These are phyloP conservation scores for Chrysopilus asiliformis DNA, from an alignment of 2,888 invertebrate genomes.

Conservation along the genomic window DNA sequence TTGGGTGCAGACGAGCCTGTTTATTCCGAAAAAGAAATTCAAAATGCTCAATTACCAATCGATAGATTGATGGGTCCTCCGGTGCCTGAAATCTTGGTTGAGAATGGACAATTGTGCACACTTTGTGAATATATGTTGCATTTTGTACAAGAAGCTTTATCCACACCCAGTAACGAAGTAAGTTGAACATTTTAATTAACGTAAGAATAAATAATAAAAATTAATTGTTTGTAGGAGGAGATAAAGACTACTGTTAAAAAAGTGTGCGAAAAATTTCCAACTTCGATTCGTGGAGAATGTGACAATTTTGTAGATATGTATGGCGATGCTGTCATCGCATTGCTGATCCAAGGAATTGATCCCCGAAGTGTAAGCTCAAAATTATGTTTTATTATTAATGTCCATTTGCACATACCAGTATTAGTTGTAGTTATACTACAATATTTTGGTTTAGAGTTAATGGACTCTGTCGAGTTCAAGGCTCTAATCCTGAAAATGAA, in stretches of 20 bases:
- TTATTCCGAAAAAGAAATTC: conserved; percentile 25
- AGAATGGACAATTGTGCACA: conserved; percentile 46
- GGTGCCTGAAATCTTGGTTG: conserved; percentile 24
- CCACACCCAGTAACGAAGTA: conserved; percentile 54
- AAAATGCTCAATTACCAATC: conserved; percentile 39
- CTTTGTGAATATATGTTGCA: conserved; percentile 75
- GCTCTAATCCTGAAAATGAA: too few relatives aligned
- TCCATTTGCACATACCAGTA: too few relatives aligned
- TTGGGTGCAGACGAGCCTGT: conserved; percentile 28
- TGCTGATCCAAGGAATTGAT: conserved; percentile 51
- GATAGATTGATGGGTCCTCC: conserved; percentile 36
- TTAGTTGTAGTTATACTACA: too few relatives aligned
- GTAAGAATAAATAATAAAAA: not conserved
- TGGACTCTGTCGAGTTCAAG: too few relatives aligned
- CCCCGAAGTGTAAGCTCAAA: conserved; percentile 22
- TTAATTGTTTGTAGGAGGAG: conserved; percentile 41
- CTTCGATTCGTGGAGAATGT: conserved; percentile 49
- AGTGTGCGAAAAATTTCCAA: conserved; percentile 56
- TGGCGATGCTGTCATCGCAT: conserved; percentile 63
- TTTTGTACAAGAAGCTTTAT: conserved; percentile 59
- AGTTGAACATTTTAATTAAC: conserved; percentile 4
- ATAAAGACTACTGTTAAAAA: conserved; percentile 52
- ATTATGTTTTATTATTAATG: too few relatives aligned
- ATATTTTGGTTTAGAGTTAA: too few relatives aligned
- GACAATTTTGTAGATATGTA: conserved; percentile 62